Evolutionary conservation across 2,888 invertebrate genomes (phyloP).

Genomic region (Leptinotarsa rubiginosa): DNA sequence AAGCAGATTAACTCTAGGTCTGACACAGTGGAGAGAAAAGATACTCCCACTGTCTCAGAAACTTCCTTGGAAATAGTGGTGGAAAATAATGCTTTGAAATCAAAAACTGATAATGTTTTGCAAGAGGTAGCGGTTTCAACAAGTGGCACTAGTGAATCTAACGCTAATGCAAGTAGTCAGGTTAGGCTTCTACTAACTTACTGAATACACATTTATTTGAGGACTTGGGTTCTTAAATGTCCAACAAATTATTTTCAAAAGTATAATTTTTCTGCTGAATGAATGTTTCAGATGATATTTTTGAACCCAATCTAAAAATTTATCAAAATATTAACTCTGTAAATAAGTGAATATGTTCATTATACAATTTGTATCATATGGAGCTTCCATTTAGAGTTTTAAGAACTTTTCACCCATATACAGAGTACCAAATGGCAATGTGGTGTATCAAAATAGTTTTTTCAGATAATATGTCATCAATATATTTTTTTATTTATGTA

Average conservation of each 20-base stretch:
- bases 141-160: slow-evolving; percentile 26
- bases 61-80: slow-evolving; percentile 29
- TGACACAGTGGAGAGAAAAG: slow-evolving; percentile 49
- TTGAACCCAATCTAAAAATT: background rate
- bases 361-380: too few species aligned
- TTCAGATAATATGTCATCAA: too few species aligned
- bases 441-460: too few species aligned
- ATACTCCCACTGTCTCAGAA: slow-evolving; percentile 32
- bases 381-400: too few species aligned
- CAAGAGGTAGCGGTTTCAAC: slow-evolving; percentile 33
- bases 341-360: too few species aligned
- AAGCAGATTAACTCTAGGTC: slow-evolving; percentile 71
- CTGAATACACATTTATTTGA: slow-evolving; percentile 5
- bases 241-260: background rate
- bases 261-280: too few species aligned
- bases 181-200: slow-evolving; percentile 41
- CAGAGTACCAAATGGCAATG: too few species aligned
- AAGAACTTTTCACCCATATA: too few species aligned
- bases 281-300: background rate
- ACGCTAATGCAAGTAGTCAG: slow-evolving; percentile 36
- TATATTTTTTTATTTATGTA: too few species aligned
- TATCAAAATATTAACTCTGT: too few species aligned
- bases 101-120: slow-evolving; percentile 17
- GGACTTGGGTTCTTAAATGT: background rate
- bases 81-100: slow-evolving; percentile 24